Base-by-base conservation (phyloP, 2,888 invertebrate species). In the Tethea ocularis region DNA sequence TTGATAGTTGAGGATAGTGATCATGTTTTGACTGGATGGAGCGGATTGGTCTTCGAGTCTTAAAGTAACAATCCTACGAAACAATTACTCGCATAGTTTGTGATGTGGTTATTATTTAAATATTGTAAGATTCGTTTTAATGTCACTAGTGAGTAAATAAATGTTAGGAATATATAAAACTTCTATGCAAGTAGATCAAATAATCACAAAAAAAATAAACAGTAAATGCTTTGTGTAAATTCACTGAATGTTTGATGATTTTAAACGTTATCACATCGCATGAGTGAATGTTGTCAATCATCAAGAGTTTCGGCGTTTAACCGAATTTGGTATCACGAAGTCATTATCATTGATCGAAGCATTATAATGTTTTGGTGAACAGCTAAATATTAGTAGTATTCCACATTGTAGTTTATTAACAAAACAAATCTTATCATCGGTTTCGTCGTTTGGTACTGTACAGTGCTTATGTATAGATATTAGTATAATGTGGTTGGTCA, bases 401-500 rank as follows among this genome's bases (percentile, higher is more conserved):
- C 10, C 29, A 29, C 10, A 29, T 10, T 29, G 33, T 33, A 33
- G 3, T 24, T 33, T 33, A 10, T 33, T 2, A 36, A 15, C 36
- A 36, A 36, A 36, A 36, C 29, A 36, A 10, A 8, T 36, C 36
- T 36, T 15, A 15, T 15, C 36, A 29, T 36, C 36, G 36, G 4
- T 29, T 36, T 36, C 15, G 36, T 15, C 2, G 24, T 33, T 6
- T 2, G 15, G 36, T 36, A 36, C 29, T 4, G 26, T 33, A 10
- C 8, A 1, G 8, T 33, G 11, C 10, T 15, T 38, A 38, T n/a
- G 6, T 38, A n/a, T n/a, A 38, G 33, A 38, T 38, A 38, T n/a
- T n/a, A n/a, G 33, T n/a, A n/a, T n/a, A 38, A n/a, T n/a, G 46
- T 46, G 57, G 24, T 29, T 53, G 41, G 57, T 26, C 1, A 20